Conservation (phyloP, 2,113 vertebrate species). For the Eretmochelys imbricata region DNA sequence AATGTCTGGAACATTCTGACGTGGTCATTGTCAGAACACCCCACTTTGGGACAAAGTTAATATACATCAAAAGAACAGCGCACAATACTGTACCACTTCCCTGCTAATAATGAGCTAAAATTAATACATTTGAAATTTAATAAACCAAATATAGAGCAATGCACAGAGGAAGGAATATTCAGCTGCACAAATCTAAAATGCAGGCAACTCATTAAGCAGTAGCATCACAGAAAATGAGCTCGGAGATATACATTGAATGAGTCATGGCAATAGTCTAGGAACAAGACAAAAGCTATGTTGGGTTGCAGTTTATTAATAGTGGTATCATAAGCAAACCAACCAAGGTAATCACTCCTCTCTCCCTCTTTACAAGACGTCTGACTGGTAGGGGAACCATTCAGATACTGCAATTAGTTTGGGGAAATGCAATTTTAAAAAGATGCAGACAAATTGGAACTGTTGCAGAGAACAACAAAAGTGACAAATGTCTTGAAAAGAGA, state of each 20-base stretch:
- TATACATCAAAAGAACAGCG: neutral
- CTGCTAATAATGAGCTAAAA: accelerated
- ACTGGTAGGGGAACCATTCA: accelerated
- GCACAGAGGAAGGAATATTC: too few relatives aligned
- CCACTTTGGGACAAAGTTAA: neutral
- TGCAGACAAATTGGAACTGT: accelerated
- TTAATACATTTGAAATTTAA: accelerated
- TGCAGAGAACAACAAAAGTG: neutral
- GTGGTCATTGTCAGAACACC: neutral
- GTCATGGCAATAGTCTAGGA: neutral
- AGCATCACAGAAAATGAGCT: neutral
- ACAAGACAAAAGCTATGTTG: neutral
- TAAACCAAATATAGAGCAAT: accelerated
- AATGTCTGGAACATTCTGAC: neutral
- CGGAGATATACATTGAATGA: neutral
- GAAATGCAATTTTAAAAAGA: neutral
- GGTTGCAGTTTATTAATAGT: neutral
- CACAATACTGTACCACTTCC: accelerated
- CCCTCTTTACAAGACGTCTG: accelerated
- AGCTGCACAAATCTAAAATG: accelerated
- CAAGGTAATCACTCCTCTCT: accelerated
- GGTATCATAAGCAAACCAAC: neutral
- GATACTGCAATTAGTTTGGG: accelerated
- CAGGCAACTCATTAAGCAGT: neutral
- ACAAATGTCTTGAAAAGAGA: neutral